These are phyloP conservation scores for Pogonomyrmex californicus DNA, from an alignment of 1,140 invertebrate species.

Conservation along the genomic window DNA sequence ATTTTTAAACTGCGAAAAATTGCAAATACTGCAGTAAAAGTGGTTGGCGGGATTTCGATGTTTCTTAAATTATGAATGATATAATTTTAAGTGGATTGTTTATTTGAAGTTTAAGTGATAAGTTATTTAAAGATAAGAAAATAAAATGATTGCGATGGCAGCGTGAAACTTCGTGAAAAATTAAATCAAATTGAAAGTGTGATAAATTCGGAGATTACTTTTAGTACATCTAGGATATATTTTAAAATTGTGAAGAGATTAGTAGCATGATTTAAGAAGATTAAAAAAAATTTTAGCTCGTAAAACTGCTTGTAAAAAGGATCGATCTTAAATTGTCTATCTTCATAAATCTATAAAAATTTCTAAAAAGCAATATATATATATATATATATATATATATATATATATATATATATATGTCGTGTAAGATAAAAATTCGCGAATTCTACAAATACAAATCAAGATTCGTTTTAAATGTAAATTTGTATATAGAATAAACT, in stretches of 20 bases:
- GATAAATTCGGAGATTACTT: background rate
- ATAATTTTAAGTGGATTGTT: background rate
- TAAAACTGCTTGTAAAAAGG: constrained; percentile 9
- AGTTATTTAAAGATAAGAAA: background rate
- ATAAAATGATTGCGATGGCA: background rate
- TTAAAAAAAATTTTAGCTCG: constrained; percentile 8
- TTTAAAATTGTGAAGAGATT: background rate
- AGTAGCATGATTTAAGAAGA: background rate
- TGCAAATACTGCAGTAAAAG: background rate
- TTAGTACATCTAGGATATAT: background rate
- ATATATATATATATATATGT: background rate
- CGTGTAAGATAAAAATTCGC: background rate
- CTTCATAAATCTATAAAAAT: background rate
- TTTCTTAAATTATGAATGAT: too few species aligned
- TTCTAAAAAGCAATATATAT: background rate
- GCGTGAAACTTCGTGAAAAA: background rate
- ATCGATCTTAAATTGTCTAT: background rate
- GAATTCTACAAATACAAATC: background rate
- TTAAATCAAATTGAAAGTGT: constrained; percentile 6
- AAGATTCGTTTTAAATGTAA: background rate
- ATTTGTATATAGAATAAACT: background rate
- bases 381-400: background rate
- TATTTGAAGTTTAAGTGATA: background rate
- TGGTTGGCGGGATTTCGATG: too few species aligned
- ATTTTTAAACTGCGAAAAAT: background rate